A percentile compares a stretch with the other conserved stretches of the same genome.
phyloP scores from a whole-genome alignment of 2,113 vertebrate species.

The Xiphophorus couchianus region DNA sequence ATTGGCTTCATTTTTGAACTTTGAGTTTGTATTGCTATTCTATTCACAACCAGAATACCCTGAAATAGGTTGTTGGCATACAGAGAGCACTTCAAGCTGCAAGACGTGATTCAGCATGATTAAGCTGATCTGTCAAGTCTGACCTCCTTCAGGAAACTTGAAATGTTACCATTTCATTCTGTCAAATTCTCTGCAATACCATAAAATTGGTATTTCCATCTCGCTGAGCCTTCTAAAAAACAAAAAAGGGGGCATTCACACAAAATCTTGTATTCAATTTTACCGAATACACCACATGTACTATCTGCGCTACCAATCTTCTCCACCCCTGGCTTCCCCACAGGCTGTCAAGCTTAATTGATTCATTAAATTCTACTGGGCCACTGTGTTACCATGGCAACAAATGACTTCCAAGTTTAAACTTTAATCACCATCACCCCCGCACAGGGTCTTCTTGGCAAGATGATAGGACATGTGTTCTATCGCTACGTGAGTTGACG shows the following conservation, averaged over 20 bases:
- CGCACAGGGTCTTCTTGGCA: slow-evolving; percentile 48
- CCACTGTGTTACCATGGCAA: slow-evolving; percentile 55
- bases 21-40: neutral
- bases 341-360: slow-evolving; percentile 29
- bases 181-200: slow-evolving; percentile 20
- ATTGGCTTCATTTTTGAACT: slow-evolving; percentile 16
- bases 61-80: slow-evolving; percentile 25
- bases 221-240: slow-evolving; percentile 19
- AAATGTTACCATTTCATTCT: slow-evolving; percentile 27
- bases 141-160: slow-evolving; percentile 24
- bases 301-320: neutral
- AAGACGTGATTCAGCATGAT: slow-evolving; percentile 28
- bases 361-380: slow-evolving; percentile 57
- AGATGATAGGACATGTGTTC: slow-evolving; percentile 44
- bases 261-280: neutral
- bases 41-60: neutral
- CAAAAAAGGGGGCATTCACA: neutral
- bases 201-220: slow-evolving; percentile 17
- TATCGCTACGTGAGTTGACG: slow-evolving; percentile 20
- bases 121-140: slow-evolving; percentile 40
- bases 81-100: neutral
- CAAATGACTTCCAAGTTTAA: slow-evolving; percentile 64
- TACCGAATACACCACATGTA: slow-evolving; percentile 13
- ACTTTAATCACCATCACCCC: slow-evolving; percentile 57
- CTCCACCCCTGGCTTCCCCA: neutral